phyloP scores from a whole-genome alignment of 2,113 vertebrate species.

The Scartelaos histophorus region DNA sequence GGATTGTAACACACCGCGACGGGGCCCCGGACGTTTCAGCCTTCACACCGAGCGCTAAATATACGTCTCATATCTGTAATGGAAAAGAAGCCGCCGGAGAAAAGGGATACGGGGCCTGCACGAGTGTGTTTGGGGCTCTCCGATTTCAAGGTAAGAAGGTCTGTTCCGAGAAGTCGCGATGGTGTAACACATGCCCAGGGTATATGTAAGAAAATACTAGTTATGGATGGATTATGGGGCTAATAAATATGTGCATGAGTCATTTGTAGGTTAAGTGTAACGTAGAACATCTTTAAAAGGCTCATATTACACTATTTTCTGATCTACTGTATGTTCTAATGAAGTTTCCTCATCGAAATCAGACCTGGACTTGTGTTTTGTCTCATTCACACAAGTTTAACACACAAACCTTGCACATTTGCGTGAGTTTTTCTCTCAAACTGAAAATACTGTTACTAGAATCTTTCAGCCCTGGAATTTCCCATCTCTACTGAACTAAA shows the following conservation, averaged over 20 bases:
- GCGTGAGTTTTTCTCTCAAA: too few species aligned
- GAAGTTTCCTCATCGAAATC: too few species aligned
- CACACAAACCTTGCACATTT: too few species aligned
- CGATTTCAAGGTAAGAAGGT: conserved; percentile 25
- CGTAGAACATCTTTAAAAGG: background rate
- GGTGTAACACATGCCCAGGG: background rate
- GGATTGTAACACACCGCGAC: conserved; percentile 27
- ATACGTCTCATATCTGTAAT: conserved; percentile 38
- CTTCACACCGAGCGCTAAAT: conserved; percentile 39
- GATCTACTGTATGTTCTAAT: too few species aligned
- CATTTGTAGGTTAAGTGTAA: background rate
- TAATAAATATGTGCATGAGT: background rate
- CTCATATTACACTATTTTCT: too few species aligned
- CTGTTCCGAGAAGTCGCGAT: conserved; percentile 28
- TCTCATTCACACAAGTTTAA: too few species aligned
- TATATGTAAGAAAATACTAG: conserved; percentile 4
- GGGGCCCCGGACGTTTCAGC: conserved; percentile 8
- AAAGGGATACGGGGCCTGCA: conserved; percentile 33
- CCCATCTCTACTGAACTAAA: too few species aligned
- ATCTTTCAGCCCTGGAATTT: too few species aligned
- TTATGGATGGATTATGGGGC: background rate
- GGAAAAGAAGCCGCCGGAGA: conserved; percentile 25
- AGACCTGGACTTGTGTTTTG: too few species aligned
- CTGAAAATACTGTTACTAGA: too few species aligned
- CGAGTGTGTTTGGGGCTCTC: conserved; percentile 21